Percentiles rank a stretch among this genome's conserved stretches.
Evolutionary conservation across 2,888 invertebrate species (phyloP).

Genomic region (Marronus borbonicus): DNA sequence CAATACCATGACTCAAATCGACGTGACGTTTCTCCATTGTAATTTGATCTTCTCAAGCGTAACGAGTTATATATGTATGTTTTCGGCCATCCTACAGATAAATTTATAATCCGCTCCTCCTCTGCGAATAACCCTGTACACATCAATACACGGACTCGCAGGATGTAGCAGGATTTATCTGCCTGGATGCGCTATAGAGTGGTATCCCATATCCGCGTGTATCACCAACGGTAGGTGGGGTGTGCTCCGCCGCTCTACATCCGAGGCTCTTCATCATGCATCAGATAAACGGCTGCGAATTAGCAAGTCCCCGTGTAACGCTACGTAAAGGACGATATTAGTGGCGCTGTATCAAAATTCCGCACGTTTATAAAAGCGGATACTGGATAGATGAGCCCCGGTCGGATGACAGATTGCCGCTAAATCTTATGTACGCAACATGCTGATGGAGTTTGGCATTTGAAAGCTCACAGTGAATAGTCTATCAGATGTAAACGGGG

Average conservation of each 20-base stretch:
- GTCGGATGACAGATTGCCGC: constrained; percentile 13
- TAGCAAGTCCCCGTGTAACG: neutral
- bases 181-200: neutral
- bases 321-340: constrained; percentile 1
- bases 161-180: neutral
- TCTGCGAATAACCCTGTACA: too few relatives aligned
- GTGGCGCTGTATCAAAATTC: constrained; percentile 3
- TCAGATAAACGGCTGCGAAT: constrained; percentile 9
- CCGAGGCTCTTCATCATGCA: constrained; percentile 13
- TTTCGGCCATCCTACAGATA: too few relatives aligned
- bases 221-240: neutral
- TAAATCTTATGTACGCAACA: neutral
- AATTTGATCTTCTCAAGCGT: too few relatives aligned
- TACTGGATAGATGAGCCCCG: neutral
- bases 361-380: neutral
- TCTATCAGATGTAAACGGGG: too few relatives aligned
- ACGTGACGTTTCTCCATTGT: too few relatives aligned
- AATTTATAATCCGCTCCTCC: too few relatives aligned
- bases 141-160: neutral
- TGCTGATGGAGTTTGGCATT: too few relatives aligned
- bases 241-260: neutral
- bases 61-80: too few relatives aligned
- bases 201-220: neutral
- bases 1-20: too few relatives aligned
- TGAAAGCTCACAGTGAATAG: too few relatives aligned